Base-by-base conservation (phyloP, 2,888 invertebrate genomes). In the Scrobipalpa costella region DNA sequence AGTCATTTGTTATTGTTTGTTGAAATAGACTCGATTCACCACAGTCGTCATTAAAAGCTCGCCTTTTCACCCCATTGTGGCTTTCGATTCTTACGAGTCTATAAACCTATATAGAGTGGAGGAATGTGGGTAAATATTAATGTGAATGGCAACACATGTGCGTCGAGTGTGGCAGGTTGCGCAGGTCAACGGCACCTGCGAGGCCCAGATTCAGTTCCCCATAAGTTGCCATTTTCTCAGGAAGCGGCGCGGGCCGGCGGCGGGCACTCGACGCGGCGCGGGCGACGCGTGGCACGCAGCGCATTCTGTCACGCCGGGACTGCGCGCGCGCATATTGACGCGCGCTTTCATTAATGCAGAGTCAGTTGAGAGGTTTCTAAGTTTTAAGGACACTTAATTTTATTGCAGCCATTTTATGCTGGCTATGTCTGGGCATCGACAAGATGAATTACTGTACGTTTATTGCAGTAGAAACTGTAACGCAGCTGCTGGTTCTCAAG, bases 151-250 rank as follows among this genome's bases (percentile, higher is more conserved):
- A 81, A 77, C 80, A 83, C 80, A 83, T 82, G 82, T 83, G 81
- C 81, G 79, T 76, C 70, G 80, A 82, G 79, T 81, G 80, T 79
- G 76, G 80, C 80, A 84, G 79, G 84, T 83, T 83, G 80, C 71
- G 71, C 73, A 78, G 89, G 88, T 90, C 88, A 88, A 83, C 83
- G 87, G 85, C 88, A 88, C 87, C 81, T 79, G 81, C 70, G 79
- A 86, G 83, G 77, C 84, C 85, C 88, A 88, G 88, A 88, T 89
- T 89, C 84, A 86, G 83, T 88, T 88, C 86, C 87, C 86, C 84
- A 85, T 88, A 89, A 90, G 84, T 89, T 88, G 89, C 87, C 82
- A 88, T 90, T 90, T 90, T 90, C 90, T 88, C 84, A 86, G 88
- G 90, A 90, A 90, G 83, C 84, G 80, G 73, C 68, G 73, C 69